phyloP scores from a whole-genome alignment of 1,140 invertebrate genomes.

The Zaprionus vittiger region DNA sequence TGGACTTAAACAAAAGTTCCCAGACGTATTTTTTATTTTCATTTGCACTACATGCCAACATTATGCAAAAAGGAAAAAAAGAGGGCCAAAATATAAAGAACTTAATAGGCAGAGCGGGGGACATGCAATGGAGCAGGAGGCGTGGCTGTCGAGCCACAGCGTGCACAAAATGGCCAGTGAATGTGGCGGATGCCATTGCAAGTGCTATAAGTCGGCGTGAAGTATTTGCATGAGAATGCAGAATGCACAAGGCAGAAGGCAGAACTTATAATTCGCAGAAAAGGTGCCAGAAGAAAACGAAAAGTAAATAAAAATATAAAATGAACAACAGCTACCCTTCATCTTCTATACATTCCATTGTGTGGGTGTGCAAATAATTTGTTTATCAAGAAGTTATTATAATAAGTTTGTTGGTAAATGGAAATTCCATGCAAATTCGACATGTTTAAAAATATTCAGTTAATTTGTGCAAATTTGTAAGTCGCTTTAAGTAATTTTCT shows the following conservation, averaged over 20 bases:
- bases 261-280: conserved; percentile 36
- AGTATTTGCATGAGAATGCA: conserved; percentile 78
- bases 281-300: conserved; percentile 38
- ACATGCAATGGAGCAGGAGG: neutral
- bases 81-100: conserved; percentile 24
- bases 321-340: conserved; percentile 7
- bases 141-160: neutral
- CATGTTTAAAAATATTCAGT: neutral
- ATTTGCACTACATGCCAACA: conserved; percentile 55
- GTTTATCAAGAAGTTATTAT: neutral
- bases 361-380: neutral
- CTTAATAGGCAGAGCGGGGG: neutral
- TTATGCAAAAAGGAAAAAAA: conserved; percentile 56
- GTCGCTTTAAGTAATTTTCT: neutral
- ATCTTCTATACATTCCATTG: no score
- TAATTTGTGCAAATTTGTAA: neutral
- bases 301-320: conserved; percentile 44
- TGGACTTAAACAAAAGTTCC: conserved; percentile 77
- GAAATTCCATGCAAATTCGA: neutral
- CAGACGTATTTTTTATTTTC: conserved; percentile 60
- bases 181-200: conserved; percentile 67
- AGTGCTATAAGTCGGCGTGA: conserved; percentile 70
- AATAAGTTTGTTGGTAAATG: neutral
- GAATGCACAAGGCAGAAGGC: conserved; percentile 57
- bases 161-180: conserved; percentile 35